phyloP scores from a whole-genome alignment of 2,113 vertebrate genomes.

The Geococcyx californianus region DNA sequence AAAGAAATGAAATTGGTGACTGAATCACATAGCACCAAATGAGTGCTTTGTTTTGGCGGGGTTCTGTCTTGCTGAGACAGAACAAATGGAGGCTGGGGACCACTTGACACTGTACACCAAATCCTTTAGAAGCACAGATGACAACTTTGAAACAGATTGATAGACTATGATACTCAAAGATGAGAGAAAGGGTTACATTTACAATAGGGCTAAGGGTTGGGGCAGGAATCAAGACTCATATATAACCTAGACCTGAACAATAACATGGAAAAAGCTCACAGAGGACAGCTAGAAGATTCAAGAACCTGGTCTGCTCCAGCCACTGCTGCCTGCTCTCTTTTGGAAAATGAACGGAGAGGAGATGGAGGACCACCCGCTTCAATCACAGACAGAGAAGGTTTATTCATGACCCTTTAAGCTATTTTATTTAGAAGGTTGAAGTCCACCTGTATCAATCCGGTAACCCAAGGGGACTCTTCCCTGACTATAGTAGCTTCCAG shows the following conservation, averaged over 20 bases:
- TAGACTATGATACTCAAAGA: not conserved
- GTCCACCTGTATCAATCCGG: not conserved
- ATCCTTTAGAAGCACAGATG: not conserved
- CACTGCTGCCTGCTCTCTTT: not conserved
- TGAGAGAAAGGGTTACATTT: not conserved
- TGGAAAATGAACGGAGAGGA: not conserved
- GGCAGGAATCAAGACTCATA: not conserved
- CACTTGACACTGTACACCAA: fast-evolving
- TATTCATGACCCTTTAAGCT: not conserved
- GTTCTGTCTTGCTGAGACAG: not conserved
- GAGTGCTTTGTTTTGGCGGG: not conserved
- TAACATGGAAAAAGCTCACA: not conserved
- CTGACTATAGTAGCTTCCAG: not conserved
- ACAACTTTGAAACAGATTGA: not conserved
- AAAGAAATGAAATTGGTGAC: not conserved
- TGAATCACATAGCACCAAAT: not conserved
- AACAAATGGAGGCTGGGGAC: not conserved
- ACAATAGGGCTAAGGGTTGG: not conserved
- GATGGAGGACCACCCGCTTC: not conserved
- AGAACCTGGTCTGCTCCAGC: not conserved
- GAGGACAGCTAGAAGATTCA: not conserved
- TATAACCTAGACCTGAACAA: not conserved
- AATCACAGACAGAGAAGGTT: not conserved
- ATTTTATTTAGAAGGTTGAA: not conserved
- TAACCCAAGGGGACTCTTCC: not conserved